Base-by-base conservation (phyloP, 2,888 invertebrate species). In the Pollenia griseotomentosa region DNA sequence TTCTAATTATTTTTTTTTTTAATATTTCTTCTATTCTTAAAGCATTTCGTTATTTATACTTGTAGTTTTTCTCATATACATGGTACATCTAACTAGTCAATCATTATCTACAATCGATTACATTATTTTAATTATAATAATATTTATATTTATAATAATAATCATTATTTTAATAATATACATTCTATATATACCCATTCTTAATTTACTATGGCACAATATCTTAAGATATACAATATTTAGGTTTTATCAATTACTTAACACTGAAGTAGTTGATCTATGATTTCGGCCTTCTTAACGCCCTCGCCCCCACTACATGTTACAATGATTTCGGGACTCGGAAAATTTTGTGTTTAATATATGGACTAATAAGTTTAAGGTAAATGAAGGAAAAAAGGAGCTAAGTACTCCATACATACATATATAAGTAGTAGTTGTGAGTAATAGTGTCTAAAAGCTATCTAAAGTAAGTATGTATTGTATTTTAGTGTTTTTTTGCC, bases 141-240 rank as follows among this genome's bases (percentile, higher is more conserved):
- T 53, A 71, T 44, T 44, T 42, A 44, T 61, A 46, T 42, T 53
- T 71, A 33, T 53, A 65, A 80, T 44, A 73, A 80, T 66, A 59
- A 46, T 55, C 42, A 65, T 59, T 73, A 73, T 55, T 46, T 42
- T 57, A 51, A 48, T 53, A 59, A 65, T 53, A 61, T 63, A 48
- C 74, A 66, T 33, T 33, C 33, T 33, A 33, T 68, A 61, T 40
- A 65, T 48, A 59, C 65, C 46, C 33, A 23, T 16, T 66, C 87
- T 87, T 87, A 87, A 87, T 68, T 84, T 84, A 81, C 87, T 87
- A 84, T 87, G 87, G 87, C 83, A 83, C 87, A 87, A 68, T 73
- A 80, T 87, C 83, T 84, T 84, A 84, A 78, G 23, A 71, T n/a
- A n/a, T 77, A 40, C 12, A 16, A 61, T 68, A 65, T 23, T 11